Conservation (phyloP, 35 echinoderm and acorn worm genomes). For the Holothuria glaberrima region DNA sequence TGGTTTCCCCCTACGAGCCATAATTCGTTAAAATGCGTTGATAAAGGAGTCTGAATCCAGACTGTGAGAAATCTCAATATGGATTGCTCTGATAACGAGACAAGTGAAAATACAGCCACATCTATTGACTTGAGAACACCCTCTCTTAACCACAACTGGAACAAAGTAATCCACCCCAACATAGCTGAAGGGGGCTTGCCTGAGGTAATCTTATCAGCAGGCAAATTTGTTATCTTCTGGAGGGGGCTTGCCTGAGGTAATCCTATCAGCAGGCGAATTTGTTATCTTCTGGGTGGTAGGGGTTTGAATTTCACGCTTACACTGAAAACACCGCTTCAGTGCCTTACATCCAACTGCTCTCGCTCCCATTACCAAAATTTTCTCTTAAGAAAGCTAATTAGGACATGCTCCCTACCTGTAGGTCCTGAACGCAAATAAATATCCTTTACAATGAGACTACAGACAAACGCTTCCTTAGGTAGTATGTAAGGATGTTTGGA, state of each 20-base stretch:
- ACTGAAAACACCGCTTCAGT: slow-evolving; percentile 56
- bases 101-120: slow-evolving; percentile 79
- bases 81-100: slow-evolving; percentile 61
- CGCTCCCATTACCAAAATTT: not conserved
- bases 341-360: not conserved
- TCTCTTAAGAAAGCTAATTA: not conserved
- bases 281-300: slow-evolving; percentile 66
- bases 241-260: slow-evolving; percentile 39
- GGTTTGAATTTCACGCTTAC: slow-evolving; percentile 18
- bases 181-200: slow-evolving; percentile 59
- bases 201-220: slow-evolving; percentile 48
- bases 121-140: slow-evolving; percentile 46
- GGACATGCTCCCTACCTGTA: slow-evolving; percentile 3
- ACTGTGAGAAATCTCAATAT: slow-evolving; percentile 58
- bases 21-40: slow-evolving; percentile 55
- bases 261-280: slow-evolving; percentile 57
- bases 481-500: slow-evolving; percentile 69
- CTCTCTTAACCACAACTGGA: slow-evolving; percentile 56
- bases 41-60: slow-evolving; percentile 71
- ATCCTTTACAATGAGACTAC: slow-evolving; percentile 13
- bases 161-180: slow-evolving; percentile 77
- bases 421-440: slow-evolving; percentile 27
- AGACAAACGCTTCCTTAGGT: not conserved
- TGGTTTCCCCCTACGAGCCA: slow-evolving; percentile 34
- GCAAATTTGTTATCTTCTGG: slow-evolving; percentile 76